These are phyloP conservation scores for Gryllus bimaculatus DNA, from an alignment of 1,140 invertebrate species.

Conservation along the genomic window DNA sequence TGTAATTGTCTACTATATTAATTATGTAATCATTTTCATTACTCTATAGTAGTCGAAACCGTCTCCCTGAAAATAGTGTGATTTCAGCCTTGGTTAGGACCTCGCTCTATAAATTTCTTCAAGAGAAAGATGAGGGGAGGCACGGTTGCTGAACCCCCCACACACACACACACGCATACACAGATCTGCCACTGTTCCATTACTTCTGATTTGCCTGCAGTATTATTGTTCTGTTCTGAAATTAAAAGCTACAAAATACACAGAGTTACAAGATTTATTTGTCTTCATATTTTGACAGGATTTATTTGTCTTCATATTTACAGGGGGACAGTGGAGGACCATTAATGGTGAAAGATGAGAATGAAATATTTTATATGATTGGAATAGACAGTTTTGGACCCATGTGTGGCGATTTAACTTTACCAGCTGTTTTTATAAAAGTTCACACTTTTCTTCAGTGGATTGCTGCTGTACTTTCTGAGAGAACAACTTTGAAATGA, in stretches of 20 bases:
- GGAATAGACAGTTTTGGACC: constrained; percentile 17
- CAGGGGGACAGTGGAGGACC: constrained; percentile 23
- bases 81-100: too few relatives aligned
- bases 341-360: constrained; percentile 14
- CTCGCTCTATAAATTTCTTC: too few relatives aligned
- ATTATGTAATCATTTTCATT: too few relatives aligned
- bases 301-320: not conserved
- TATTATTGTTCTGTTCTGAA: not conserved
- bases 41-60: too few relatives aligned
- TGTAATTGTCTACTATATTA: too few relatives aligned
- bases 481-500: not conserved
- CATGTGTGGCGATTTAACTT: constrained; percentile 9
- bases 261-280: too few relatives aligned
- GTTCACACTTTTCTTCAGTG: constrained; percentile 14
- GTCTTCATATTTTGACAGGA: too few relatives aligned
- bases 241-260: too few relatives aligned
- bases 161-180: not conserved
- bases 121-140: too few relatives aligned
- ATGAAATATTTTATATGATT: constrained; percentile 11
- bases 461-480: constrained; percentile 15
- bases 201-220: not conserved
- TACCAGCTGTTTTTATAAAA: constrained; percentile 18
- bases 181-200: not conserved
- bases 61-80: too few relatives aligned
- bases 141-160: not conserved